Evolutionary conservation across 2,888 invertebrate genomes (phyloP), one percentile per base, ranked within the genome.

Genomic region (Callinectes sapidus): DNA sequence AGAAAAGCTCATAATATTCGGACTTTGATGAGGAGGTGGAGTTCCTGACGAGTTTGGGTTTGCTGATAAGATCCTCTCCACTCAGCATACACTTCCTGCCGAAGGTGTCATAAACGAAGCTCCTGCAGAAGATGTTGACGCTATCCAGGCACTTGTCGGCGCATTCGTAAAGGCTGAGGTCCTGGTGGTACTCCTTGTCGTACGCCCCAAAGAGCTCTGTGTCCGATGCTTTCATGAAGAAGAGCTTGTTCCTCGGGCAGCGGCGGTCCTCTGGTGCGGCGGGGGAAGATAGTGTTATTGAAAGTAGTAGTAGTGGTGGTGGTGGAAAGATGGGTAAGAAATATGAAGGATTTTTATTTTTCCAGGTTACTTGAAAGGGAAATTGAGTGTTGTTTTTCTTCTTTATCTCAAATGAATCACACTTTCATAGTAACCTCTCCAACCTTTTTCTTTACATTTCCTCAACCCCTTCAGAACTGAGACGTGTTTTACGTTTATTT

Each of bases 181-280:
- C 98, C 88, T 97, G 97, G 95, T 98, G 98, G 71, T 98, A 97
- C 95, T 98, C 98, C 71, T 98, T 98, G 96, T 98, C 98, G 95
- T 98, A 98, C 8, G 98, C 98, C 86, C 98, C 98, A 48, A 98
- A 98, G 10, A 98, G 96, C 61, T 98, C 97, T 96, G 98, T 98
- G 95, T 98, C 98, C 96, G 98, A 98, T 96, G 98, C 98, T 96
- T 98, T 98, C 61, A 98, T 97, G 95, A 98, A 98, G 14, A 98
- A 98, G 2, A 98, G 97, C 77, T 93, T 93, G 61, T 93, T 92
- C 54, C 93, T 92, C 10, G 94, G 94, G 86, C 94, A 94, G 2
- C 94, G 90, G 16, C 94, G 94, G 32, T 94, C 94, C 77, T 90
- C 92, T 93, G 92, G 5, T 71, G 48, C 10, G 61, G 61, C 23